Base-by-base conservation (phyloP, 2,797 vertebrate species). In the Poeciliopsis paucimaculata region DNA sequence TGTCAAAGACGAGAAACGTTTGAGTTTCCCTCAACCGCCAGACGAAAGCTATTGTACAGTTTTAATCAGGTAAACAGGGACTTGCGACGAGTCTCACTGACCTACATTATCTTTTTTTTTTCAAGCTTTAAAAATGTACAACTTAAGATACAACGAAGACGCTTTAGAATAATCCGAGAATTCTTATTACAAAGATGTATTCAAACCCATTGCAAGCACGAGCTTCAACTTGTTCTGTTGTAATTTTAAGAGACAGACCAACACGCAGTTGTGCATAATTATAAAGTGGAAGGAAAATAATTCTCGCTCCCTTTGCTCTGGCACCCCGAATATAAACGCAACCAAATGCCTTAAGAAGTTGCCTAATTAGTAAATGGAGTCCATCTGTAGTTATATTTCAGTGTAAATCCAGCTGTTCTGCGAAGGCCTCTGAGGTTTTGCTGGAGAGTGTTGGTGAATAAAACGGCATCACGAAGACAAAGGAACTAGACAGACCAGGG, bases 61-160 rank as follows among this genome's bases (percentile, higher is more conserved):
- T 93, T 88, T 75, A 84, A 91, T 92, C 87, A 92, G 72, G 12
- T 66, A 71, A 68, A 53, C 68, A 84, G 15, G 53, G 11, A 2
- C 53, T 45, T 28, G 87, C 81, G 87, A 89, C 79, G 80, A 80
- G 90, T 91, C 72, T 83, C 87, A 39, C 70, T 79, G n/a, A 45
- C 82, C 86, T 89, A 82, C 80, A 89, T 86, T 90, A 90, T 90
- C 79, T 74, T 77, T 88, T 89, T 94, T 91, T 87, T 49, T 53
- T 11, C 3, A 90, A 86, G 83, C 49, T 87, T 83, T 64, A 87
- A 75, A 66, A 9, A 36, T 10, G 4, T 26, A 10, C 9, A 77
- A 77, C 83, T 89, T 89, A 82, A 81, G 79, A 83, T 83, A 78
- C 72, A 82, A 85, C 68, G 76, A 72, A 60, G 57, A 18, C 62